Evolutionary conservation across 2,797 vertebrate genomes (phyloP).

Genomic region (Propithecus perrieri): DNA sequence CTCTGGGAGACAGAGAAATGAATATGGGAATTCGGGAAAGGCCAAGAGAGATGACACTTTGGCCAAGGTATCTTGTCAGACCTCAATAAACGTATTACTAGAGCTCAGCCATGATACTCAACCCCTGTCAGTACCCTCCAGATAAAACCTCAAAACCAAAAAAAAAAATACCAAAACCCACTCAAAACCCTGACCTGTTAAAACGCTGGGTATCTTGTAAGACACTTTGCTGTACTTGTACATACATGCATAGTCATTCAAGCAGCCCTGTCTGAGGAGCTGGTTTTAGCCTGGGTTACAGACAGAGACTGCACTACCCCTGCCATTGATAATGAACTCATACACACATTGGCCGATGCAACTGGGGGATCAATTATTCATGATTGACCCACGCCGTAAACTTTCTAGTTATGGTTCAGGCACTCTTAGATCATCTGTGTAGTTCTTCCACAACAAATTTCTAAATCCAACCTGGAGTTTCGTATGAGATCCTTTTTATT

Average conservation of each 20-base stretch:
- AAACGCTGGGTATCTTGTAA: not conserved
- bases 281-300: not conserved
- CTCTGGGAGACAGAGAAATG: conserved; percentile 69
- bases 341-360: not conserved
- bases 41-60: conserved; percentile 20
- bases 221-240: not conserved
- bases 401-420: not conserved
- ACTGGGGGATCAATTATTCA: conserved; percentile 22
- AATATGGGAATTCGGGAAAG: conserved; percentile 63
- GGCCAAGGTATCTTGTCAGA: not conserved
- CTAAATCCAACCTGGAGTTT: not conserved
- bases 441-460: conserved; percentile 13
- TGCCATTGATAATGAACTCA: not conserved
- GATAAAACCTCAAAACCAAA: not conserved
- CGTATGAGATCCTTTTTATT: not conserved
- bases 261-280: fast-evolving
- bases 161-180: not conserved
- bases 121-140: too few species aligned
- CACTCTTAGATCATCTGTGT: not conserved
- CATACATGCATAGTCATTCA: fast-evolving
- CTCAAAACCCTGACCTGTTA: not conserved
- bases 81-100: not conserved
- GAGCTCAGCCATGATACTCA: not conserved
- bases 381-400: conserved; percentile 19
- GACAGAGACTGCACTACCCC: not conserved